Percentiles rank a stretch among this genome's conserved stretches.
phyloP scores from a whole-genome alignment of 2,888 invertebrate genomes.

The Chromoteleia sp. region DNA sequence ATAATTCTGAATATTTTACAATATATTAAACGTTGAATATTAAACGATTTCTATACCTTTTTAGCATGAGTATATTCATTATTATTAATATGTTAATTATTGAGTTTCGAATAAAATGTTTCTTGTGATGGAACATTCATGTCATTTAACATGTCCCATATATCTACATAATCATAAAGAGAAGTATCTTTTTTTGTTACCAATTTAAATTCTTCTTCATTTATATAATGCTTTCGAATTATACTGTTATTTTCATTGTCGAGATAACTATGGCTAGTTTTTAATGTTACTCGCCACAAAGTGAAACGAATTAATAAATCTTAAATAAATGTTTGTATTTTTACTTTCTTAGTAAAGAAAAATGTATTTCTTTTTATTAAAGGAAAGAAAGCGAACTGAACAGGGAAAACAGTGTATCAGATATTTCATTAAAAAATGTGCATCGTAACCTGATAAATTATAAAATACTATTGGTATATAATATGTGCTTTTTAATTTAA shows the following conservation, averaged over 20 bases:
- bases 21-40: slow-evolving; percentile 8
- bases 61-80: slow-evolving; percentile 12
- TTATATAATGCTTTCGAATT: slow-evolving; percentile 11
- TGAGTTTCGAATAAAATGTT: slow-evolving; percentile 22
- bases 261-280: slow-evolving; percentile 23
- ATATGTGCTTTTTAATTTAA: slow-evolving; percentile 14
- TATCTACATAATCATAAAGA: slow-evolving; percentile 27
- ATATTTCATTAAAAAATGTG: slow-evolving; percentile 30
- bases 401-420: background rate
- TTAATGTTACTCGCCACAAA: slow-evolving; percentile 42
- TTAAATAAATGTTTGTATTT: background rate
- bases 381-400: slow-evolving; percentile 41
- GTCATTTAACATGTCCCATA: slow-evolving; percentile 19
- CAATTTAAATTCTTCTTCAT: slow-evolving; percentile 29
- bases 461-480: slow-evolving; percentile 39
- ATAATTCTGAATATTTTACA: background rate
- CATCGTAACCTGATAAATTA: slow-evolving; percentile 29
- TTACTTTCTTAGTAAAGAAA: slow-evolving; percentile 9
- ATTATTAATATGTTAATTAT: slow-evolving; percentile 15
- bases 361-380: slow-evolving; percentile 47
- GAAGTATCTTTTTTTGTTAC: slow-evolving; percentile 38
- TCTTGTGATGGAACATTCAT: slow-evolving; percentile 8
- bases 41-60: slow-evolving; percentile 23
- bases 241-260: slow-evolving; percentile 16
- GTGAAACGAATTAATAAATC: slow-evolving; percentile 43